Evolutionary conservation across 64 coral and sea anemone genomes (phyloP), one percentile per base, ranked within the genome.

Genomic region (Montipora cactus): DNA sequence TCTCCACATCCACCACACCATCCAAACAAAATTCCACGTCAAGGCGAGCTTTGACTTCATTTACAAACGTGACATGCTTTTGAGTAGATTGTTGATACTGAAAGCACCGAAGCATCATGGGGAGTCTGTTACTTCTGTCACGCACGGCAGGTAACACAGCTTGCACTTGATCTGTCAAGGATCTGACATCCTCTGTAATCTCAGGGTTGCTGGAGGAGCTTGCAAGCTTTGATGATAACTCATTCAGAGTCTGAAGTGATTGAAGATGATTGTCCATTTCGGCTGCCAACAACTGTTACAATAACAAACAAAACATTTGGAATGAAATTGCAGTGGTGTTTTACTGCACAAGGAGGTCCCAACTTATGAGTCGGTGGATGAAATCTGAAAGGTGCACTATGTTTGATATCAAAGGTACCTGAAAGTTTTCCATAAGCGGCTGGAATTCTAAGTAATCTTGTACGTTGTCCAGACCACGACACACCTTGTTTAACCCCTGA

Each of bases 11-110:
- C 20, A 95, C 87, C 19, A 98, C 85, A 25, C 89, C 78, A 86
- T 98, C 96, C 28, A 98, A 92, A 72, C 89, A 98, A 72, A 91
- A 98, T 44, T 95, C 96, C 50, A 98, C 96, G 1, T 98, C 93
- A 10, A 98, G 78, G 23, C 96, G 89, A 91, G 93, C 94, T 67
- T 20, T 53, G 1, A 98, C 96, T 78, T 98, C 96, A 49, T 80
- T 92, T 37, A 98, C 68, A 79, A 98, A 98, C 71, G 94, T 86
- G 47, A 91, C 73, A 75, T 98, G 96, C 79, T 95, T 93, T 47
- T 98, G 76, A 16, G 91, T 90, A 46, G 68, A 81, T 50, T 92
- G 94, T 85, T 98, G 92, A 28, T 98, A 90, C 70, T 88, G 84
- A 37, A 98, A 98, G 46, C 89, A 89, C 20, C 59, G 66, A 51